Conservation (phyloP, 2,888 invertebrate genomes). For the Belgica antarctica region DNA sequence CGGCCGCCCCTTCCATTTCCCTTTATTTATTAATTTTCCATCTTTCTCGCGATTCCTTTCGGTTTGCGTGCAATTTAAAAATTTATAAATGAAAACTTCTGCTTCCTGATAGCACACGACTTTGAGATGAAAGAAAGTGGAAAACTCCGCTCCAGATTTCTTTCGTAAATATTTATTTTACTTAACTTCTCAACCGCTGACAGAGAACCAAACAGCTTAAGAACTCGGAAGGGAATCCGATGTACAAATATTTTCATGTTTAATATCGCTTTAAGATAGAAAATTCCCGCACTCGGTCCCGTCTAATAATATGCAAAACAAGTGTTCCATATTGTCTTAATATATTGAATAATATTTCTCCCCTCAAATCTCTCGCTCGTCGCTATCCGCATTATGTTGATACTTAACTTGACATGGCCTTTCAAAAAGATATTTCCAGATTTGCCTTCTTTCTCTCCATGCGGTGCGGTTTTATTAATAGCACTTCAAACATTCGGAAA, state of each 20-base stretch:
- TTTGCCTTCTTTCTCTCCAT: slow-evolving; percentile 25
- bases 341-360: slow-evolving; percentile 41
- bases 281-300: neutral
- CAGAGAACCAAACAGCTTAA: slow-evolving; percentile 33
- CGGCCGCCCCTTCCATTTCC: too few species aligned
- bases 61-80: slow-evolving; percentile 18
- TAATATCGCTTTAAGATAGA: slow-evolving; percentile 25
- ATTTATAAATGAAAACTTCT: neutral
- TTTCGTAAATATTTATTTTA: slow-evolving; percentile 41
- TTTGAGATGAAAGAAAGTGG: neutral
- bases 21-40: slow-evolving; percentile 32
- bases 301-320: slow-evolving; percentile 44
- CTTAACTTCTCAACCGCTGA: slow-evolving; percentile 29
- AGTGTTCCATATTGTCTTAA: slow-evolving; percentile 44
- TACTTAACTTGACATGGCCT: slow-evolving; percentile 39
- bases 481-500: neutral
- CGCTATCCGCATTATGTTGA: slow-evolving; percentile 42
- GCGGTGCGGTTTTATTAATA: slow-evolving; percentile 40
- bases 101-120: neutral
- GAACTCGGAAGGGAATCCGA: neutral
- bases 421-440: slow-evolving; percentile 9
- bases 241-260: slow-evolving; percentile 3
- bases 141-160: slow-evolving; percentile 33
- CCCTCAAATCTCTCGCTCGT: neutral
- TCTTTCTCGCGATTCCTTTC: slow-evolving; percentile 19